Evolutionary conservation across 2,797 vertebrate species (phyloP), one percentile per base, ranked within the genome.

Genomic region (Hydrolagus colliei): DNA sequence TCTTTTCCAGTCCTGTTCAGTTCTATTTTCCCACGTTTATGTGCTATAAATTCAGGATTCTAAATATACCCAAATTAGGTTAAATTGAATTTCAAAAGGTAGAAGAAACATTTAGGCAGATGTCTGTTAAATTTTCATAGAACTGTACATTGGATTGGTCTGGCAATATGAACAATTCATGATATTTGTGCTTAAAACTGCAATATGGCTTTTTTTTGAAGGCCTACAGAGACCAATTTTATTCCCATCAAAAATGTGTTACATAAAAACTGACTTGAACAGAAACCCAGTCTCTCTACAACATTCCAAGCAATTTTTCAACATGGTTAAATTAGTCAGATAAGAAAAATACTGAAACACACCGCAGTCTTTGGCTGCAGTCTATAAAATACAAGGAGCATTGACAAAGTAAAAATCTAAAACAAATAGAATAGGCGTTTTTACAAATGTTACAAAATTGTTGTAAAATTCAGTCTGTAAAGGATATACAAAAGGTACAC

Each of bases 291-390:
- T 71, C 18, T 2, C 65, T 12, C 18, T 52, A 20, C 27, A 52
- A 32, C 16, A 68, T 68, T 84, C 79, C 32, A 10, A 68, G 79
- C 32, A 71, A 84, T 82, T 32, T 82, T 82, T 67, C 78, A 82
- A 82, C 22, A 62, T 82, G 65, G 65, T 22, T 35, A 82, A 82
- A 82, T 82, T 82, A 67, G 62, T 82, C 67, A 82, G 78, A 67
- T 67, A 82, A 82, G 78, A 82, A 35, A 61, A 80, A 16, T 62
- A 67, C 63, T 65, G 62, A 82, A 67, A 82, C 65, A 63, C 35
- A 82, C 35, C 27, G 78, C 62, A 22, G 22, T 35, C 32, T 82
- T 67, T 82, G 78, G 62, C 78, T 63, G 9, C 65, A 71, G 79
- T 71, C 79, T 35, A 84, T 71, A 84, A 82, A 84, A 77, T 77